Evolutionary conservation across 1,140 invertebrate genomes (phyloP), one percentile per base, ranked within the genome.

Genomic region (Teleopsis dalmanni): DNA sequence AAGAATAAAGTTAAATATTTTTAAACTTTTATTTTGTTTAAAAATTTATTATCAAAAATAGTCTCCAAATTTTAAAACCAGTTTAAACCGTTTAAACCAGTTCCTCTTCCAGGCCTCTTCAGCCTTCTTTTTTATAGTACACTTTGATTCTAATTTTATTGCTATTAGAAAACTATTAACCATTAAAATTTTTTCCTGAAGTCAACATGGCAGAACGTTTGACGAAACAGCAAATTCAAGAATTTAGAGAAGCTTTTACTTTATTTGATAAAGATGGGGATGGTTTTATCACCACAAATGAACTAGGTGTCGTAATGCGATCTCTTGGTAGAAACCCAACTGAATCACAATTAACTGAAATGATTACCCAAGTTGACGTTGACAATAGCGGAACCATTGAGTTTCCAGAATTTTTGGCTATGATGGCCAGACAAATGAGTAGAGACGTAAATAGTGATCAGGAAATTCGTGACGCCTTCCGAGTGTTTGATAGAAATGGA

Each of bases 391-490:
- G 89, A 14, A 92, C 88, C 48, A 92, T 94, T 47, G 91, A 94
- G 68, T 93, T 96, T 75, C 93, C 94, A 65, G 92, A 95, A 72
- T 95, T 84, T 56, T 73, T 88, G 27, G 85, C 89, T 71, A 92
- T 95, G 87, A 95, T 95, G 91, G 90, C 88, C 25, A 90, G 88
- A 68, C 92, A 93, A 70, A 86, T 92, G 82, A 88, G 89, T 58
- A n/a, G n/a, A n/a, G n/a, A n/a, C n/a, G n/a, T n/a, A n/a, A 87
- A 89, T 53, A 82, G 84, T 8, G 88, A 92, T 62, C 85, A 89
- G 55, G 89, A 93, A 72, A 76, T 94, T 27, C 81, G 85, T 57
- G 88, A 93, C 73, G 88, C 88, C 41, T n/a, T n/a, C n/a, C n/a
- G n/a, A n/a, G n/a, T n/a, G n/a, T n/a, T n/a, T n/a, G n/a, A n/a